Conservation (phyloP, 1,140 invertebrate genomes). For the Drosophila mojavensis region DNA sequence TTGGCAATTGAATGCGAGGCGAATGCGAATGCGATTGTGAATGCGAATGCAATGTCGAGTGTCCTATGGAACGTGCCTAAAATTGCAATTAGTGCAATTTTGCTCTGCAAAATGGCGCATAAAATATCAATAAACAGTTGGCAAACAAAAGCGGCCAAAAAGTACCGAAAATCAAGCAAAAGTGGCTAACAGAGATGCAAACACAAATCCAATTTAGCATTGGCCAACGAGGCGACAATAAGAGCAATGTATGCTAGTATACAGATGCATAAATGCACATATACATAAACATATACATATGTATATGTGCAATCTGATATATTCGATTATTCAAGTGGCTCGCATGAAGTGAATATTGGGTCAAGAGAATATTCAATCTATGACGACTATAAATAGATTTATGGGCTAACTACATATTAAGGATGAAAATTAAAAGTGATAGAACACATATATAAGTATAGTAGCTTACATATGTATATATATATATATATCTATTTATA, state of each 20-base stretch:
- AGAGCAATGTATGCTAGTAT: neutral
- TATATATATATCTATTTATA: no score
- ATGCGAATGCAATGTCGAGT: conserved; percentile 70
- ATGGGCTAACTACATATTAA: no score
- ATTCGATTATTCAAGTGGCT: no score
- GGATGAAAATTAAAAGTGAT: no score
- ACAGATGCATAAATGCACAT: neutral
- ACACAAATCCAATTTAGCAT: conserved; percentile 6
- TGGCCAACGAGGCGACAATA: neutral
- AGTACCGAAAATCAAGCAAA: conserved; percentile 20
- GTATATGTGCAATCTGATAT: no score
- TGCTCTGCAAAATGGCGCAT: conserved; percentile 55
- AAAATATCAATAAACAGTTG: conserved; percentile 78
- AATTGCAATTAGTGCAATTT: conserved; percentile 73
- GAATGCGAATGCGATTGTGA: conserved; percentile 61
- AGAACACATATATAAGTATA: no score
- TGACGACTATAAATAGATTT: no score
- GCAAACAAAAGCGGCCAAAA: conserved; percentile 36
- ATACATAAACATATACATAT: no score
- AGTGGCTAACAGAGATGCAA: conserved; percentile 33
- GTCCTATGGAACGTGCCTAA: conserved; percentile 65
- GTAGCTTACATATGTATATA: no score
- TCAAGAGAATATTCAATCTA: no score
- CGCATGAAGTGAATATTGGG: no score
- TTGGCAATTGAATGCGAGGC: conserved; percentile 62